These are phyloP conservation scores for Paracyclopina nana DNA, from an alignment of 1,140 invertebrate species.

Conservation along the genomic window DNA sequence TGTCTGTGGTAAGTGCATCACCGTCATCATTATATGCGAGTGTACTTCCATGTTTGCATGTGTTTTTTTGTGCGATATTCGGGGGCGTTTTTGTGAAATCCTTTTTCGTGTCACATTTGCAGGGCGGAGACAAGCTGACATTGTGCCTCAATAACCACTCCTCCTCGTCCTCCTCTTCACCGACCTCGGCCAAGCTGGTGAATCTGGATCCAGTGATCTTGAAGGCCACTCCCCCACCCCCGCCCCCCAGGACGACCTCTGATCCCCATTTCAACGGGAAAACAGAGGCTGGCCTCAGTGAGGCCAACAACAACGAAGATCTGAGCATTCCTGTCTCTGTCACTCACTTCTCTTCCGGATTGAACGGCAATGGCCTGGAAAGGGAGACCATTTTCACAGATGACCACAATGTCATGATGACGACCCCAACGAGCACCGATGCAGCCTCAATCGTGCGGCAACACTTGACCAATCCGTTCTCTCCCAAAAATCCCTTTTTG, in stretches of 20 bases:
- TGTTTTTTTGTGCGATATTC: not conserved
- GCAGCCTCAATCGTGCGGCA: too few relatives aligned
- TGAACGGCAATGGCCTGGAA: constrained; percentile 1
- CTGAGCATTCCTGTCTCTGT: not conserved
- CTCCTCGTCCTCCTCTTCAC: not conserved
- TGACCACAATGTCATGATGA: too few relatives aligned
- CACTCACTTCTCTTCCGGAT: not conserved
- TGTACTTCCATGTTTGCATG: not conserved
- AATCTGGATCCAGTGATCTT: not conserved
- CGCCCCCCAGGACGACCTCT: too few relatives aligned
- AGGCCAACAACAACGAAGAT: not conserved
- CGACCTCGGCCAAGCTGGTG: not conserved
- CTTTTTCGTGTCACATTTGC: not conserved
- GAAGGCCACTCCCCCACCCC: not conserved
- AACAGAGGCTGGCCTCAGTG: too few relatives aligned
- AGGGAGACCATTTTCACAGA: constrained; percentile 4
- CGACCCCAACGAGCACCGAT: too few relatives aligned
- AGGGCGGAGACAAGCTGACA: not conserved
- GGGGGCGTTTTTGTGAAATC: not conserved
- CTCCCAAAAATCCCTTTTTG: too few relatives aligned
- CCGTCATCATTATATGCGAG: not conserved
- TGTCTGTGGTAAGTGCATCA: constrained; percentile 1
- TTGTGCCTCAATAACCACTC: too few relatives aligned
- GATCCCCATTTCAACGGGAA: too few relatives aligned
- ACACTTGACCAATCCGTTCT: too few relatives aligned